These are phyloP conservation scores for Pseudorhiza aurosa DNA, from an alignment of 30 jellyfish, hydroid and myxozoan species.

Conservation along the genomic window DNA sequence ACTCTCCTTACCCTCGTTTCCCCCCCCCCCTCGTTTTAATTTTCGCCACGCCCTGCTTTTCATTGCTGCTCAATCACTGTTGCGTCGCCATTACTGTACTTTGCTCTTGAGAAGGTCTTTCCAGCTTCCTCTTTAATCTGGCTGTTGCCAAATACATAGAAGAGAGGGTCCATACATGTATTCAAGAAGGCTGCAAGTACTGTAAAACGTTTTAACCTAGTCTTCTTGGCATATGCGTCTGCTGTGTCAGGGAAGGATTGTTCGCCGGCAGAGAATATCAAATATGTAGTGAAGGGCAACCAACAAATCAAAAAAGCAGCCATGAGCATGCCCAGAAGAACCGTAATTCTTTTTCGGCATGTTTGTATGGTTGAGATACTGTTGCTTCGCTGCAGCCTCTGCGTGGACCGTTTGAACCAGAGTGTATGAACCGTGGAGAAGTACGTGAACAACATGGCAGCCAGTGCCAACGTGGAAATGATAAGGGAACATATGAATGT, in stretches of 20 bases:
- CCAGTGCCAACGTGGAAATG: constrained; percentile 61
- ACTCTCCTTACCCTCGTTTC: too few species aligned
- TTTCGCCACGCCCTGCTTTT: not conserved
- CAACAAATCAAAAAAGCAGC: constrained; percentile 76
- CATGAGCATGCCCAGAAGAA: constrained; percentile 77
- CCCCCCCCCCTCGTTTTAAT: too few species aligned
- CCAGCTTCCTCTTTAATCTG: constrained; percentile 61
- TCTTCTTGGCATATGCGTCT: constrained; percentile 53
- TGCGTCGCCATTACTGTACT: constrained; percentile 18
- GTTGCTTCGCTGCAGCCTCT: constrained; percentile 43
- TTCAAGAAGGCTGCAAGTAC: constrained; percentile 72
- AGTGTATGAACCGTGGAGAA: constrained; percentile 75
- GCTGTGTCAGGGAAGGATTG: constrained; percentile 48
- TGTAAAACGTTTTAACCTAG: constrained; percentile 53
- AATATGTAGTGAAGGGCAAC: constrained; percentile 87
- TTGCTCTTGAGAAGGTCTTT: constrained; percentile 6
- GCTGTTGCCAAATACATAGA: constrained; percentile 77
- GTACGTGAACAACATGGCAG: constrained; percentile 79
- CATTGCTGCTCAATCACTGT: constrained; percentile 23
- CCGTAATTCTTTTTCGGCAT: constrained; percentile 59
- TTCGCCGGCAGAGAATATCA: constrained; percentile 78
- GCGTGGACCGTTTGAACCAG: constrained; percentile 60
- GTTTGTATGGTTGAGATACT: constrained; percentile 40
- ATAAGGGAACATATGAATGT: constrained; percentile 64
- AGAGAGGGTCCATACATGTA: constrained; percentile 81